A percentile compares a stretch with the other conserved stretches of the same genome.
Evolutionary conservation across 2,797 vertebrate species (phyloP).

Genomic region (Protosalanx chinensis): DNA sequence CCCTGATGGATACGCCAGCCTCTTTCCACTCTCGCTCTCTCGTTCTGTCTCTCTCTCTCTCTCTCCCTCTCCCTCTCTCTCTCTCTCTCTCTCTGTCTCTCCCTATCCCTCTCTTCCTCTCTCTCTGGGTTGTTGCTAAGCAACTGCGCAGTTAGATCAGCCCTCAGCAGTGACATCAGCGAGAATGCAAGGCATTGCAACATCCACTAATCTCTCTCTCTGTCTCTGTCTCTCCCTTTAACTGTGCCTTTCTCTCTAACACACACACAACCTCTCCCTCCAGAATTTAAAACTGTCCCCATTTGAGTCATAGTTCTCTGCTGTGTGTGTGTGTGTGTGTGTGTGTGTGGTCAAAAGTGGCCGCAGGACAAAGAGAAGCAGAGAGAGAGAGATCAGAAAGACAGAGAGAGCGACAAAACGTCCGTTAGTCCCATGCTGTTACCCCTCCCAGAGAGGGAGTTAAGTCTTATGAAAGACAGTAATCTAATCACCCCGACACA

Average conservation of each 20-base stretch:
- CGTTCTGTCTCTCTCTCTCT: constrained; percentile 18
- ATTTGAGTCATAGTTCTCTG: neutral
- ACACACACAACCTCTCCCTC: neutral
- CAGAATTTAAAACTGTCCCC: neutral
- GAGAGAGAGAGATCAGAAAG: neutral
- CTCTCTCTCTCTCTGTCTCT: constrained; percentile 24
- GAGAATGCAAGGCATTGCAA: constrained; percentile 33
- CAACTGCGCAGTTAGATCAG: constrained; percentile 55
- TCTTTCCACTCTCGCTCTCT: constrained; percentile 20
- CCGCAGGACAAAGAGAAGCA: neutral
- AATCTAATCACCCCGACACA: no score
- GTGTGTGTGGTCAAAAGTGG: neutral
- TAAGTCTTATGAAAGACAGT: no score
- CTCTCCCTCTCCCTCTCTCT: constrained; percentile 14
- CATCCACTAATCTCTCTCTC: neutral
- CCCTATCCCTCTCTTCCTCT: constrained; percentile 9
- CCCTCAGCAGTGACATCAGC: constrained; percentile 38
- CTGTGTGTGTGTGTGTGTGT: no score
- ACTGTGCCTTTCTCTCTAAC: no score
- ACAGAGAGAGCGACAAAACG: no score
- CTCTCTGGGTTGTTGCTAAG: constrained; percentile 61
- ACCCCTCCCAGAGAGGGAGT: no score
- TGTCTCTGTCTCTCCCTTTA: neutral
- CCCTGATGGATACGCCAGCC: constrained; percentile 20
- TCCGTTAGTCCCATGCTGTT: no score